A percentile compares a stretch with the other conserved stretches of the same genome.
These are phyloP conservation scores for Cryptoprocta ferox DNA, from an alignment of 2,797 vertebrate genomes.

Conservation along the genomic window DNA sequence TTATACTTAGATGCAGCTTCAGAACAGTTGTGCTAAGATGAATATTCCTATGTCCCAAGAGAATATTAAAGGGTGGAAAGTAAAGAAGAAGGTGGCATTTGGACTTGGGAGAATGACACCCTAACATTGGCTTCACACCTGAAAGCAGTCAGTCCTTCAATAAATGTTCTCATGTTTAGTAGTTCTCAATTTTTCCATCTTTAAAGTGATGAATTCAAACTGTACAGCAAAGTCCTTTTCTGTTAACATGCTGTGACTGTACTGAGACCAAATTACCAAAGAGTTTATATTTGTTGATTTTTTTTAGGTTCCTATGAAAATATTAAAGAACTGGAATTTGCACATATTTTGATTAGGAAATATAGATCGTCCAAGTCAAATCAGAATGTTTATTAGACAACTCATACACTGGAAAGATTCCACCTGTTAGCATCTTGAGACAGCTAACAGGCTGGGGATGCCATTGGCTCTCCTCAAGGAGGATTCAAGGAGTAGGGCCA, in stretches of 20 bases:
- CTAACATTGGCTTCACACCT: not conserved
- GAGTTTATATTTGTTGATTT: not conserved
- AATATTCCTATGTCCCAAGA: slow-evolving; percentile 56
- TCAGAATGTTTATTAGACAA: not conserved
- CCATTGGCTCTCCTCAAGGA: not conserved
- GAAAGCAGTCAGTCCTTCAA: not conserved
- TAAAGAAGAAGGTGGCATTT: not conserved
- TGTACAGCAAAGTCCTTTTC: not conserved
- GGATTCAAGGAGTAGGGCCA: not conserved
- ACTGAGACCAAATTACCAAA: not conserved
- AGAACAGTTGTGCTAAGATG: slow-evolving; percentile 43
- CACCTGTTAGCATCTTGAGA: not conserved
- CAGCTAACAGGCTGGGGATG: not conserved
- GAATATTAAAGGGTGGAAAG: slow-evolving; percentile 50
- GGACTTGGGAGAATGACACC: not conserved
- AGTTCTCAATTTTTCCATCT: not conserved
- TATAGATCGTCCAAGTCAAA: not conserved
- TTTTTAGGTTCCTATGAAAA: not conserved
- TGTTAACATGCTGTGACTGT: not conserved
- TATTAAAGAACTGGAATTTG: not conserved
- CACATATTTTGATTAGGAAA: not conserved
- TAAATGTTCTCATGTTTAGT: not conserved
- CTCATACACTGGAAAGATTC: not conserved
- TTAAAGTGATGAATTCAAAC: not conserved
- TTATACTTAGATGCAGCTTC: slow-evolving; percentile 51